A percentile compares a stretch with the other conserved stretches of the same genome.
phyloP scores from a whole-genome alignment of 2,113 vertebrate species.

The Lathamus discolor region DNA sequence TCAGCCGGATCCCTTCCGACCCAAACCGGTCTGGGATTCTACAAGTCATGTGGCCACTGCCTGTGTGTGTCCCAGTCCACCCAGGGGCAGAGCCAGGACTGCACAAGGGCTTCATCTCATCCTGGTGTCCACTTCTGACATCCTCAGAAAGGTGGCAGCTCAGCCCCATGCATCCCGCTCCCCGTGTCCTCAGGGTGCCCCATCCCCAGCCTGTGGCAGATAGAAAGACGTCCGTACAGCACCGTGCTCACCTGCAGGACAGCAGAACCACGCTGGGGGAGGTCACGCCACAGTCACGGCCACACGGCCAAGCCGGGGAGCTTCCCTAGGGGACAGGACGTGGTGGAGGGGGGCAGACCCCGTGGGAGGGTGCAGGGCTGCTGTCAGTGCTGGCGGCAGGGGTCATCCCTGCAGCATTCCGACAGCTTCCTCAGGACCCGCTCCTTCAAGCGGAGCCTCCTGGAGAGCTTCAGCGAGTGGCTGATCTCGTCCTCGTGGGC shows the following conservation, averaged over 20 bases:
- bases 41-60: accelerated
- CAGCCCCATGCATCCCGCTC: neutral
- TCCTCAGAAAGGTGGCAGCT: neutral
- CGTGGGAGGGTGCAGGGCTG: accelerated
- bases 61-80: neutral
- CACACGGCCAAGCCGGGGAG: accelerated
- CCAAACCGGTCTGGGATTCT: neutral
- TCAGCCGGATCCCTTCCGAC: neutral
- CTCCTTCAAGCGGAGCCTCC: constrained; percentile 69
- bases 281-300: neutral
- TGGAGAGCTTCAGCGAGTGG: constrained; percentile 68
- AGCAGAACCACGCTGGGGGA: neutral
- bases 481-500: constrained; percentile 81
- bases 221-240: accelerated
- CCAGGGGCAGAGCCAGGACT: neutral
- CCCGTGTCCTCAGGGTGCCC: too few relatives aligned
- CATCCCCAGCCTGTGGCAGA: neutral
- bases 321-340: neutral
- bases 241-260: neutral
- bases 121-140: neutral
- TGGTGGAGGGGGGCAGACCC: neutral
- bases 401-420: neutral
- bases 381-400: neutral
- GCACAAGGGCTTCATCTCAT: neutral
- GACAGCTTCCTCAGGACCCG: constrained; percentile 69